Conservation (phyloP, 2,888 invertebrate species). For the Drosophila nigritarsus region DNA sequence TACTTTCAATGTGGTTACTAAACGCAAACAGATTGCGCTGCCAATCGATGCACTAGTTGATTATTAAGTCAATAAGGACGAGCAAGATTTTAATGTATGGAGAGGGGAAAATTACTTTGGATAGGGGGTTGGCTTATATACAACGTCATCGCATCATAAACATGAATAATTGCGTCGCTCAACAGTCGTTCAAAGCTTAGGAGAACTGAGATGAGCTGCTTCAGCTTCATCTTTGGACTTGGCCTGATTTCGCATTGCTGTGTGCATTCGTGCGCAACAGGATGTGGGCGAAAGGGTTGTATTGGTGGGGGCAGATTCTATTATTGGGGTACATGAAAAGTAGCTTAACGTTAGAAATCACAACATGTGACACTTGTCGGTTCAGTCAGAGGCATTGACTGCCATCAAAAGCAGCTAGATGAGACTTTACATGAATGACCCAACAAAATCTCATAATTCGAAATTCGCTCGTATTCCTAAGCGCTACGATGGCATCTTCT, state of each 20-base stretch:
- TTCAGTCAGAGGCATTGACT: conserved; percentile 61
- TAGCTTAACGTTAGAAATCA: conserved; percentile 73
- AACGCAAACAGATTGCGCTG: conserved; percentile 21
- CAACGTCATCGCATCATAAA: conserved; percentile 72
- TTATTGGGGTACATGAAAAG: conserved; percentile 70
- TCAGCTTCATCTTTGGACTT: conserved; percentile 18
- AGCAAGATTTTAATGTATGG: not conserved
- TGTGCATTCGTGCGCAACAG: conserved; percentile 55
- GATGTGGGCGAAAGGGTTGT: not conserved
- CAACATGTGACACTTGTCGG: conserved; percentile 73
- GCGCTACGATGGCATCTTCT: conserved; percentile 2
- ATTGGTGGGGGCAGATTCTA: not conserved
- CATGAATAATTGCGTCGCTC: conserved; percentile 80
- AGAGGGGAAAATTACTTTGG: not conserved
- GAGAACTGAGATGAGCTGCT: conserved; percentile 44
- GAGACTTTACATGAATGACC: conserved; percentile 23
- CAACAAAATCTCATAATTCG: conserved; percentile 27
- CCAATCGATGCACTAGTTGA: conserved; percentile 27
- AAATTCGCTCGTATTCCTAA: conserved; percentile 13
- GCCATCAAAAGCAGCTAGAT: conserved; percentile 41
- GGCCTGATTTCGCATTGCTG: conserved; percentile 21
- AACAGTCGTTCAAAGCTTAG: conserved; percentile 69
- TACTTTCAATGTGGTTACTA: conserved; percentile 14
- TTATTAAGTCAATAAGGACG: conserved; percentile 28
- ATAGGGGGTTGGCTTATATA: conserved; percentile 8